Conservation (phyloP, 2,888 invertebrate species). For the Zonitis immaculata region DNA sequence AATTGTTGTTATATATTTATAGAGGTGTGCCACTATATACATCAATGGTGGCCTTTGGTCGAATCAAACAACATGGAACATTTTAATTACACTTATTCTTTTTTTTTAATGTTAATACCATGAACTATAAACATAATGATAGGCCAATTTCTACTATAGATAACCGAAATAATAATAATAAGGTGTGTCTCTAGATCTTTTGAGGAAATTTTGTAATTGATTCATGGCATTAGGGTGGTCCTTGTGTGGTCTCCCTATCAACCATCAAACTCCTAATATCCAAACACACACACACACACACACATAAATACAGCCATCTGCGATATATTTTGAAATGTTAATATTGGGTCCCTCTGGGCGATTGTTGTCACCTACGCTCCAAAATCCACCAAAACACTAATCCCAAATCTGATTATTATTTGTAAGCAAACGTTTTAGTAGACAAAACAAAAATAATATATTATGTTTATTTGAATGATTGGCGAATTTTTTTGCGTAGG, state of each 20-base stretch:
- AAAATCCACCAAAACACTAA: background rate
- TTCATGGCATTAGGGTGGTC: constrained; percentile 18
- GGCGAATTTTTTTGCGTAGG: too few species aligned
- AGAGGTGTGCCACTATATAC: background rate
- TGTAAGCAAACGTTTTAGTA: too few species aligned
- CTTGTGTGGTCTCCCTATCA: constrained; percentile 15
- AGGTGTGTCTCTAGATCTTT: background rate
- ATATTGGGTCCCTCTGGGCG: background rate
- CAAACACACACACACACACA: background rate
- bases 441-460: too few species aligned
- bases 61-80: background rate
- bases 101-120: background rate
- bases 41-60: background rate
- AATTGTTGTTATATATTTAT: too few species aligned
- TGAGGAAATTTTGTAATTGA: constrained; percentile 6
- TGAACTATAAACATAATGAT: background rate
- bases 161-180: background rate
- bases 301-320: background rate
- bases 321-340: background rate
- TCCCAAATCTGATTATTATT: too few species aligned
- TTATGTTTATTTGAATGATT: background rate
- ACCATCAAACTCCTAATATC: constrained; percentile 1
- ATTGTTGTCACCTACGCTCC: background rate
- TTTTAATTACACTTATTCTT: background rate
- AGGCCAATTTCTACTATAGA: background rate